Conservation (phyloP, 2,113 vertebrate genomes). For the Marmota flaviventris region DNA sequence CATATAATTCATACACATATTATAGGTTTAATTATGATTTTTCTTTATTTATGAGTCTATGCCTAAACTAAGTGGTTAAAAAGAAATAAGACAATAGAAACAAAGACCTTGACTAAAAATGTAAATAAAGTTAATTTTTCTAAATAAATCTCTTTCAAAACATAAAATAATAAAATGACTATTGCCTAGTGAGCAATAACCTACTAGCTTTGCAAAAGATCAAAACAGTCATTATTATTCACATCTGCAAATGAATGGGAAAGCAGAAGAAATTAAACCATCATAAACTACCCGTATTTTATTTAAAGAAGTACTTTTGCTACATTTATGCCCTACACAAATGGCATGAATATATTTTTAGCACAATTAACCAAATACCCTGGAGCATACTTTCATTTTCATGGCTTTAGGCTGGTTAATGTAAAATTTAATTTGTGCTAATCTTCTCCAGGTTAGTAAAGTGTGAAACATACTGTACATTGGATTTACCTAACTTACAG, state of each 20-base stretch:
- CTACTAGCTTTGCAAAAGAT: slow-evolving; percentile 27
- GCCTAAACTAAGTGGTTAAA: neutral
- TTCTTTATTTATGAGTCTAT: neutral
- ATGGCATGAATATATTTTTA: slow-evolving; percentile 80
- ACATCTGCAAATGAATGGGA: slow-evolving; percentile 26
- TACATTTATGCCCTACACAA: slow-evolving; percentile 64
- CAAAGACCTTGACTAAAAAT: slow-evolving; percentile 25
- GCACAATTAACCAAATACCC: slow-evolving; percentile 82
- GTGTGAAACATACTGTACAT: slow-evolving; percentile 78
- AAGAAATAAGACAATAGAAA: neutral
- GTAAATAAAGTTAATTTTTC: neutral
- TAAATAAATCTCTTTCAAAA: slow-evolving; percentile 24
- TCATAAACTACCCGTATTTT: slow-evolving; percentile 45
- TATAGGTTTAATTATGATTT: slow-evolving; percentile 30
- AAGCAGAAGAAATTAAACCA: slow-evolving; percentile 60
- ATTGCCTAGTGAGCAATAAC: neutral
- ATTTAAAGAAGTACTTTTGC: slow-evolving; percentile 67
- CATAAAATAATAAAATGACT: slow-evolving; percentile 30
- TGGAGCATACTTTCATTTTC: slow-evolving; percentile 68
- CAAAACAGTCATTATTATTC: slow-evolving; percentile 50
- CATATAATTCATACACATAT: slow-evolving; percentile 27
- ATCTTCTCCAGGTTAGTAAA: slow-evolving; percentile 76
- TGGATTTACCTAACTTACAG: slow-evolving; percentile 63
- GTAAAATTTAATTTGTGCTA: slow-evolving; percentile 84
- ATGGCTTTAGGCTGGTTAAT: slow-evolving; percentile 74